A percentile compares a stretch with the other conserved stretches of the same genome.
phyloP scores from a whole-genome alignment of 1,140 invertebrate genomes.

The Drosophila nikananu region DNA sequence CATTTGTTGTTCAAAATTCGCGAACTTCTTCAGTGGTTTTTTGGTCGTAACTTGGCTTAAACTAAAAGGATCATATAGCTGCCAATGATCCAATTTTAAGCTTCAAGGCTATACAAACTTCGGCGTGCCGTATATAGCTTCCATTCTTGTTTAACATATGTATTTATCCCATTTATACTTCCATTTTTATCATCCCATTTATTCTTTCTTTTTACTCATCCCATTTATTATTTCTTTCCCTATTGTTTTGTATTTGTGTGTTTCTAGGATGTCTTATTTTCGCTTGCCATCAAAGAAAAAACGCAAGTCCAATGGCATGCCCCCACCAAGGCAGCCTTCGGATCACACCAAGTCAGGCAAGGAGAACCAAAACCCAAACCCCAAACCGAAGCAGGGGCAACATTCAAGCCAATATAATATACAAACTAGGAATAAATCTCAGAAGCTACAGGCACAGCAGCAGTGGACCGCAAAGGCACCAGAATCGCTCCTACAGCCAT shows the following conservation, averaged over 20 bases:
- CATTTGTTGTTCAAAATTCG: too few species aligned
- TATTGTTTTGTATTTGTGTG: neutral
- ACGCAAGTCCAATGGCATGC: neutral
- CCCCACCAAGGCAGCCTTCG: neutral
- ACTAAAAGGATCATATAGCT: too few species aligned
- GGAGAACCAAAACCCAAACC: neutral
- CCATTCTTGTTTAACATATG: too few species aligned
- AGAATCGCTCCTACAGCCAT: too few species aligned
- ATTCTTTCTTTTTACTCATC: too few species aligned
- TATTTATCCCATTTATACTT: too few species aligned
- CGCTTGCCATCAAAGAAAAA: neutral
- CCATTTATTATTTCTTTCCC: neutral
- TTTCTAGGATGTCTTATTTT: neutral
- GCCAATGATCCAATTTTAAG: too few species aligned
- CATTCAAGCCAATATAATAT: neutral
- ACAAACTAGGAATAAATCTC: neutral
- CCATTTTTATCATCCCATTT: too few species aligned
- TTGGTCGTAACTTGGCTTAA: too few species aligned
- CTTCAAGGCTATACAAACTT: too few species aligned
- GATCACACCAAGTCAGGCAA: neutral
- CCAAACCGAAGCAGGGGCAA: neutral
- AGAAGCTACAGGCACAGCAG: neutral
- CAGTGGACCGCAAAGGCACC: neutral
- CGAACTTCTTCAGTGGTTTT: too few species aligned
- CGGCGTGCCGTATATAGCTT: too few species aligned